Percentiles rank a stretch among this genome's conserved stretches.
These are phyloP conservation scores for Drosophila anomalata DNA, from an alignment of 2,888 invertebrate species.

Conservation along the genomic window DNA sequence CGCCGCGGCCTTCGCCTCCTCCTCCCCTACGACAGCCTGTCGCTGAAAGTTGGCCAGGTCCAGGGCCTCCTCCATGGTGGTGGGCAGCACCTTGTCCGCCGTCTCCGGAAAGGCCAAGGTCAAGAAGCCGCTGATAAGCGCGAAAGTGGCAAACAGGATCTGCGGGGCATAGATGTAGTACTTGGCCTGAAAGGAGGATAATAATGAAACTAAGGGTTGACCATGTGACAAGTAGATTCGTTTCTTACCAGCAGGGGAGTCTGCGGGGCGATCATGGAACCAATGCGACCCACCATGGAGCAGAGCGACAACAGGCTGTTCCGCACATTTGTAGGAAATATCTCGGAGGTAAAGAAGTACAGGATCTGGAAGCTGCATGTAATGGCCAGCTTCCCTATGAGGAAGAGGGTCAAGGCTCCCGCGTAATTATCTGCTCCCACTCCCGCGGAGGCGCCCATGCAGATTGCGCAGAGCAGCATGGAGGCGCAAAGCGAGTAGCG, in stretches of 20 bases:
- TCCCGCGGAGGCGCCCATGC: slow-evolving; percentile 78
- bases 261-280: slow-evolving; percentile 89
- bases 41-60: slow-evolving; percentile 15
- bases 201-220: fast-evolving
- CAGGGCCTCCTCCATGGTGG: slow-evolving; percentile 86
- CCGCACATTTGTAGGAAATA: slow-evolving; percentile 89
- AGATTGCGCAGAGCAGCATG: slow-evolving; percentile 86
- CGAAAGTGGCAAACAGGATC: slow-evolving; percentile 86
- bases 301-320: slow-evolving; percentile 88
- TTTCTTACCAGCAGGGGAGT: slow-evolving; percentile 86
- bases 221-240: no score
- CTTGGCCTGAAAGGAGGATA: slow-evolving; percentile 59
- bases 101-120: slow-evolving; percentile 88
- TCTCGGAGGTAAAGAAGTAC: slow-evolving; percentile 89
- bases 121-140: slow-evolving; percentile 85
- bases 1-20: background rate
- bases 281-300: slow-evolving; percentile 88
- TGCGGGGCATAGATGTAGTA: slow-evolving; percentile 85
- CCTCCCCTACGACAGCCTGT: background rate
- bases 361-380: slow-evolving; percentile 88
- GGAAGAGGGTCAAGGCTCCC: slow-evolving; percentile 86
- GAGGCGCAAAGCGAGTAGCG: slow-evolving; percentile 87
- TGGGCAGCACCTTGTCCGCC: slow-evolving; percentile 86
- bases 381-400: slow-evolving; percentile 88
- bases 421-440: slow-evolving; percentile 69